Conservation (phyloP, 2,113 vertebrate species). For the Himantopus leucocephalus region DNA sequence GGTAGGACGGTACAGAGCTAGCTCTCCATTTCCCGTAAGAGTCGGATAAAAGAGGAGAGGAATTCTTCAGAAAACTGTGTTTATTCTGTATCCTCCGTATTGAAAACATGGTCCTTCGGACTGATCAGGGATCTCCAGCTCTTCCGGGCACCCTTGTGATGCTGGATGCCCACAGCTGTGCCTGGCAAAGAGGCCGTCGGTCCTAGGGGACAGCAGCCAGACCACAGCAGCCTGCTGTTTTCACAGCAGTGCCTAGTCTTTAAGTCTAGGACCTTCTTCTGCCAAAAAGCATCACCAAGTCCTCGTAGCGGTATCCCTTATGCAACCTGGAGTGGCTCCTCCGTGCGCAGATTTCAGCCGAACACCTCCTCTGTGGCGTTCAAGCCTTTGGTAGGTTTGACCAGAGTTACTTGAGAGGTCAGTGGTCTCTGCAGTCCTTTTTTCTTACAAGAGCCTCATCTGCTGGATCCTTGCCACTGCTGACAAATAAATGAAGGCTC, state of each 20-base stretch:
- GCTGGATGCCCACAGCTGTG: not conserved
- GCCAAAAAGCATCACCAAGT: not conserved
- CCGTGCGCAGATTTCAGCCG: accelerated
- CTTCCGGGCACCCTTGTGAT: not conserved
- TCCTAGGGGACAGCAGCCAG: not conserved
- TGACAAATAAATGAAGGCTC: slow-evolving; percentile 34
- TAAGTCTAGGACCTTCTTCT: not conserved
- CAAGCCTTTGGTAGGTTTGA: not conserved
- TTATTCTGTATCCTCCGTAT: not conserved
- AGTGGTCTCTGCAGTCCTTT: not conserved
- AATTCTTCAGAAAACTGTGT: not conserved
- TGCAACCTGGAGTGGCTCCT: not conserved
- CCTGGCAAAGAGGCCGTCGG: not conserved
- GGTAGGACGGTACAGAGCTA: not conserved
- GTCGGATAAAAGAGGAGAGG: not conserved
- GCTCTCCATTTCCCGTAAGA: not conserved
- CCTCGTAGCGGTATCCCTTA: not conserved
- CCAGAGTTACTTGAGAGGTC: not conserved
- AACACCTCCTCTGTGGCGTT: not conserved
- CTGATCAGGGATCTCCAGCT: not conserved
- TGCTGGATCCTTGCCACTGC: not conserved
- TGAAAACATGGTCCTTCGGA: not conserved
- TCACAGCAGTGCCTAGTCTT: not conserved
- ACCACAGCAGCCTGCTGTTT: not conserved
- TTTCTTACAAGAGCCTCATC: not conserved